Conservation (phyloP, 2,888 invertebrate genomes). For the Gymnocheta viridis region DNA sequence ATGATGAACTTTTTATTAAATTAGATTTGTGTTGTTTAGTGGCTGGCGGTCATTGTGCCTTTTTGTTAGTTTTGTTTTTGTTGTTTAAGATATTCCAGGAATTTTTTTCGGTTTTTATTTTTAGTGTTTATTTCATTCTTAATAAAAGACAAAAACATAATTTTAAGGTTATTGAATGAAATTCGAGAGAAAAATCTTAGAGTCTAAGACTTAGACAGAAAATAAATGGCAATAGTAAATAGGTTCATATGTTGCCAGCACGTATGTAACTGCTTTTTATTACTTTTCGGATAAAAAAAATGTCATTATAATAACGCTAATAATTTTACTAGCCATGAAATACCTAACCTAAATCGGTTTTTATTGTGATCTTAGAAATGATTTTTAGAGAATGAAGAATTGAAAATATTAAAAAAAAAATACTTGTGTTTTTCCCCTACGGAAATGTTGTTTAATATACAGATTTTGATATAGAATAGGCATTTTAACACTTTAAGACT, state of each 20-base stretch:
- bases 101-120: slow-evolving; percentile 34
- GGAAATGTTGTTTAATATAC: too few relatives aligned
- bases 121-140: background rate
- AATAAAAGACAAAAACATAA: background rate
- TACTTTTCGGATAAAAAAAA: too few relatives aligned
- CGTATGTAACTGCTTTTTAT: too few relatives aligned
- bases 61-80: background rate
- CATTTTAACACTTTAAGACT: too few relatives aligned
- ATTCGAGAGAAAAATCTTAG: background rate
- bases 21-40: slow-evolving; percentile 29
- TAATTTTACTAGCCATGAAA: too few relatives aligned
- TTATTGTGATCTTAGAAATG: too few relatives aligned
- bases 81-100: slow-evolving; percentile 19
- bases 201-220: background rate
- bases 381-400: too few relatives aligned
- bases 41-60: slow-evolving; percentile 20
- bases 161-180: slow-evolving; percentile 11
- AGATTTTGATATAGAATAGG: too few relatives aligned
- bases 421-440: too few relatives aligned
- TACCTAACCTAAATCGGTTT: too few relatives aligned
- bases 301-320: too few relatives aligned
- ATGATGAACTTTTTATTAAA: slow-evolving; percentile 50
- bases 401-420: too few relatives aligned
- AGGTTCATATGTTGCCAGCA: background rate
- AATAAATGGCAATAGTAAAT: background rate